Conservation (phyloP, 1,140 invertebrate genomes). For the Caerostris darwini region DNA sequence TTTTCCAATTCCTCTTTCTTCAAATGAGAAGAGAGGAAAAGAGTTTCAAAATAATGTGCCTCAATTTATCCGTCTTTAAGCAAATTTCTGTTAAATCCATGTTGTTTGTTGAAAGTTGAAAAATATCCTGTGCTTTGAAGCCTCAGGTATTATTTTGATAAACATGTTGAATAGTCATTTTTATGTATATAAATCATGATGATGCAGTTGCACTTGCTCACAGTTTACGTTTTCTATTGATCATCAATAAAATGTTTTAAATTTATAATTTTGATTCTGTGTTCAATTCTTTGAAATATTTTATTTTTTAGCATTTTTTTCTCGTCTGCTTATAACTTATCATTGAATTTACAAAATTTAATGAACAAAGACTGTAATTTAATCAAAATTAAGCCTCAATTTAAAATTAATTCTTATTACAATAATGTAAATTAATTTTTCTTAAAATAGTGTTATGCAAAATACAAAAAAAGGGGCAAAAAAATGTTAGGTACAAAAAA, state of each 20-base stretch:
- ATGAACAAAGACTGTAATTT: not conserved
- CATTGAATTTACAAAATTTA: not conserved
- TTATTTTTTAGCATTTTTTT: not conserved
- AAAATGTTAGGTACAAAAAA: too few relatives aligned
- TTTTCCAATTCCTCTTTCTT: not conserved
- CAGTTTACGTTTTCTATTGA: slow-evolving; percentile 67
- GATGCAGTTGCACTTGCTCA: slow-evolving; percentile 69
- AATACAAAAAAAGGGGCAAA: too few relatives aligned
- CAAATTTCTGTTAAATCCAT: slow-evolving; percentile 8
- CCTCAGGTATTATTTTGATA: slow-evolving; percentile 49
- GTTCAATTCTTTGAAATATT: not conserved
- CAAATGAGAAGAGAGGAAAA: not conserved
- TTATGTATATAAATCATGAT: slow-evolving; percentile 44
- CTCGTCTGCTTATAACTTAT: not conserved
- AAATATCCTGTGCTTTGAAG: slow-evolving; percentile 33
- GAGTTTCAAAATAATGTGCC: slow-evolving; percentile 56
- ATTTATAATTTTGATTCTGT: not conserved
- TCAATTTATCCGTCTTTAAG: not conserved
- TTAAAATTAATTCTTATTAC: too few relatives aligned
- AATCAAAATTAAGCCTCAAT: too few relatives aligned
- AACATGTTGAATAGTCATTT: slow-evolving; percentile 60
- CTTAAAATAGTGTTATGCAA: too few relatives aligned
- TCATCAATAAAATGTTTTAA: slow-evolving; percentile 64
- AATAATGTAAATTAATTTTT: too few relatives aligned
- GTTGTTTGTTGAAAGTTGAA: slow-evolving; percentile 62